These are phyloP conservation scores for Pogonocichla stellata DNA, from an alignment of 2,113 vertebrate species.

Conservation along the genomic window DNA sequence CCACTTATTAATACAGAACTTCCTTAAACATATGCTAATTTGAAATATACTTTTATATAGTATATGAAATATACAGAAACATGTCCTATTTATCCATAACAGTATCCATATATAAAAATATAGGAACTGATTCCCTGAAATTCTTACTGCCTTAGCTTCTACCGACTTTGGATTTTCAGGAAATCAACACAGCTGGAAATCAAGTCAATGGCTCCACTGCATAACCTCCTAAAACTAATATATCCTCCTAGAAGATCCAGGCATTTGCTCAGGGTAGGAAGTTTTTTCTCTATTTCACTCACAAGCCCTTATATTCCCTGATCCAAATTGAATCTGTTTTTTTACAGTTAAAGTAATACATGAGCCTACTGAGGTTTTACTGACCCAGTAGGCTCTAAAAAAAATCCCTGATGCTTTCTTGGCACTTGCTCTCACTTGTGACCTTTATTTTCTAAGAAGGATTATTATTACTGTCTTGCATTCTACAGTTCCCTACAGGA, in stretches of 20 bases:
- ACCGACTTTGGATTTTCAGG: neutral
- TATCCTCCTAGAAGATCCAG: neutral
- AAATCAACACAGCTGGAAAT: neutral
- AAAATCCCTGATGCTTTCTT: conserved; percentile 14
- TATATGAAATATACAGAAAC: neutral
- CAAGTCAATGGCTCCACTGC: neutral
- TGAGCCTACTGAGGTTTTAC: neutral
- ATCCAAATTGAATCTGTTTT: neutral
- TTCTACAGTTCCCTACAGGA: neutral
- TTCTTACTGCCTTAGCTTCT: neutral
- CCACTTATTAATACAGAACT: neutral
- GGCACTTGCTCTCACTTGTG: conserved; percentile 34
- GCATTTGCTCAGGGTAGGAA: neutral
- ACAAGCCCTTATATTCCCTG: neutral
- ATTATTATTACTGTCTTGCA: conserved; percentile 17
- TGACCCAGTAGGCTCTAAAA: neutral
- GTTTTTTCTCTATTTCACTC: neutral
- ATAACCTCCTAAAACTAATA: neutral
- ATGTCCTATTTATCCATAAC: neutral
- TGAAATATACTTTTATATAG: neutral
- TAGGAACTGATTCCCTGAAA: neutral
- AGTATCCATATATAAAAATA: neutral
- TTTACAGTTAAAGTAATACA: neutral
- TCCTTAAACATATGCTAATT: neutral
- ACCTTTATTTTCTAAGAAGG: conserved; percentile 50